Evolutionary conservation across 2,797 vertebrate genomes (phyloP).

Genomic region (Nothura maculosa): DNA sequence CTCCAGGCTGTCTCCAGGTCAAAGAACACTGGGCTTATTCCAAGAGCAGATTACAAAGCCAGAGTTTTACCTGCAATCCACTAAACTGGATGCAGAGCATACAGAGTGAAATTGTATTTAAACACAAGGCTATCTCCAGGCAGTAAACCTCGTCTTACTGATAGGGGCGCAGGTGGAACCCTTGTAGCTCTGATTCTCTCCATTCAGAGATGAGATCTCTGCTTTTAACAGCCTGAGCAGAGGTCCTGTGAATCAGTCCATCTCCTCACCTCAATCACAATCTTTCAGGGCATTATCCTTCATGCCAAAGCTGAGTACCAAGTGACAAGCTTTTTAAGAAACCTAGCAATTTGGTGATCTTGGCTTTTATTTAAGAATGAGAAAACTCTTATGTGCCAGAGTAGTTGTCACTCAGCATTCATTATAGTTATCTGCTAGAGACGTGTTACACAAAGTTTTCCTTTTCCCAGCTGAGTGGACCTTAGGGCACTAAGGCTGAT

Average conservation of each 20-base stretch:
- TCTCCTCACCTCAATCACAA: neutral
- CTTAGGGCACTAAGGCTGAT: neutral
- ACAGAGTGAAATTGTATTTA: neutral
- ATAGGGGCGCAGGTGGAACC: neutral
- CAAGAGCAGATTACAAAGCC: neutral
- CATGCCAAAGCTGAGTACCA: neutral
- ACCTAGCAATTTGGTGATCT: neutral
- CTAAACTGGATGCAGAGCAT: neutral
- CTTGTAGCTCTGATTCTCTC: neutral
- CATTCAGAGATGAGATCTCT: neutral
- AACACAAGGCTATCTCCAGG: neutral
- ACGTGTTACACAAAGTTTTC: neutral
- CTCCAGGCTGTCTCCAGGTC: neutral
- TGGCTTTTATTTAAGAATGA: neutral
- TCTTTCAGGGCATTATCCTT: neutral
- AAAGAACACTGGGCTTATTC: neutral
- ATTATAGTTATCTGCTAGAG: neutral
- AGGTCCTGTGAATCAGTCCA: neutral
- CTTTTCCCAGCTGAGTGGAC: neutral
- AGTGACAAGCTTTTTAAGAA: neutral
- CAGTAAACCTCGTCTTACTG: neutral
- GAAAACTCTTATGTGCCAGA: neutral
- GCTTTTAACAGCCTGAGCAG: neutral
- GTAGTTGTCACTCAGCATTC: neutral
- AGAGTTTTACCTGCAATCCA: neutral